Conservation (phyloP, 2,888 invertebrate genomes). For the Rapana venosa region DNA sequence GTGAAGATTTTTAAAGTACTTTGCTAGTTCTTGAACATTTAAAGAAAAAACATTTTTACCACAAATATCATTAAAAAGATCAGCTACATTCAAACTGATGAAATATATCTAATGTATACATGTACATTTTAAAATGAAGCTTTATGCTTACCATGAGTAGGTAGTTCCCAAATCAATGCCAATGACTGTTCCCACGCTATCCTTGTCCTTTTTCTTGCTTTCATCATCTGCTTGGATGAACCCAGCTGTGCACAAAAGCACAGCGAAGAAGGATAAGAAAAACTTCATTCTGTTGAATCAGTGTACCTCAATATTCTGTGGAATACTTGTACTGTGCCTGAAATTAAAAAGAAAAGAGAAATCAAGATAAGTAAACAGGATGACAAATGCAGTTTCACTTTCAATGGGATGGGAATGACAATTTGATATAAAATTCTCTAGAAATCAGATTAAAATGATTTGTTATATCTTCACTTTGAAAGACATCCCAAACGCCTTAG, state of each 20-base stretch:
- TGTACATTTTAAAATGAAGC: neutral
- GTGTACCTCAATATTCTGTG: neutral
- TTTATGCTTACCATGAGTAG: slow-evolving; percentile 92
- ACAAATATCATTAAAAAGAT: neutral
- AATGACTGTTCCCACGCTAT: slow-evolving; percentile 92
- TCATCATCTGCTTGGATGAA: slow-evolving; percentile 25
- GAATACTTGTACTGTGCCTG: neutral
- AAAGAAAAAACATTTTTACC: no score
- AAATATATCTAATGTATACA: neutral
- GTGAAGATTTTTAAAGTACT: no score
- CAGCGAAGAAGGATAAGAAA: slow-evolving; percentile 43
- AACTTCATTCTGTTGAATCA: slow-evolving; percentile 45
- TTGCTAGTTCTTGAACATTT: no score
- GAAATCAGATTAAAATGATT: no score
- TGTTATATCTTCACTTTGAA: no score
- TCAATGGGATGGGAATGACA: neutral
- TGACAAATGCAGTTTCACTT: neutral
- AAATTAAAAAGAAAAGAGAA: neutral
- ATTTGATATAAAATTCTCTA: neutral
- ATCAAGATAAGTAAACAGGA: neutral
- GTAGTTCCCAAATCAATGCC: slow-evolving; percentile 99
- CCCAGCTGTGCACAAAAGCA: slow-evolving; percentile 44
- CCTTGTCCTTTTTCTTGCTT: slow-evolving; percentile 79
- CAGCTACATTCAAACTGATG: neutral
- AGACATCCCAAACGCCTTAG: no score